Base-by-base conservation (phyloP, 1,140 invertebrate genomes). In the Rhopalosiphum maidis region DNA sequence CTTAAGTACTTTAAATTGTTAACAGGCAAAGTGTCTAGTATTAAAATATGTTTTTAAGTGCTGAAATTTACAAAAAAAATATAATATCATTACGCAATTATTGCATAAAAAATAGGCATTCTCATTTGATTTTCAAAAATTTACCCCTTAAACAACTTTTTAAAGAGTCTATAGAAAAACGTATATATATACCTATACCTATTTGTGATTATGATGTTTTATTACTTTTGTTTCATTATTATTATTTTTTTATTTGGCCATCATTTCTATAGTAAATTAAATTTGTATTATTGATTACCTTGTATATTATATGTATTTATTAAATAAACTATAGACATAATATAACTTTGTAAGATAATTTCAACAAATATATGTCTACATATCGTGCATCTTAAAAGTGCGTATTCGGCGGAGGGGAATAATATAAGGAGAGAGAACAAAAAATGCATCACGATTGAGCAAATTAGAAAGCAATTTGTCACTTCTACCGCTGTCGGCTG, bases 381-480 rank as follows among this genome's bases (percentile, higher is more conserved):
- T 6, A 77, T n/a, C 1, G 30, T n/a, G n/a, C 30, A 77, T 21
- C 60, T 8, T 18, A 77, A n/a, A 88, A 7, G 18, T 37, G 22
- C 21, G 35, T 2, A 48, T 46, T n/a, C 0, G 25, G 7, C 9
- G 25, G 41, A 18, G 43, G 30, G 5, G 60, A 77, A 77, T 77
- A 77, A 35, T n/a, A n/a, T n/a, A 48, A 48, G 30, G 86, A 88
- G 6, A 48, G n/a, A 48, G 30, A 35, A 35, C 35, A 43, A 48
- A 48, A 85, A 25, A 43, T 18, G 22, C n/a, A 21, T 51, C 35
- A 30, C 48, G 8, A 18, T 7, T 25, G 88, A 55, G 51, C 35
- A 55, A 89, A 89, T 89, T 89, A 89, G 88, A 89, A 89, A 89
- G 88, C 88, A 89, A 89, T 89, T 89, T 55, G 48, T 89, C 48